A percentile compares a stretch with the other conserved stretches of the same genome.
These are phyloP conservation scores for Drosophila sechellia DNA, from an alignment of 1,140 invertebrate species.

Conservation along the genomic window DNA sequence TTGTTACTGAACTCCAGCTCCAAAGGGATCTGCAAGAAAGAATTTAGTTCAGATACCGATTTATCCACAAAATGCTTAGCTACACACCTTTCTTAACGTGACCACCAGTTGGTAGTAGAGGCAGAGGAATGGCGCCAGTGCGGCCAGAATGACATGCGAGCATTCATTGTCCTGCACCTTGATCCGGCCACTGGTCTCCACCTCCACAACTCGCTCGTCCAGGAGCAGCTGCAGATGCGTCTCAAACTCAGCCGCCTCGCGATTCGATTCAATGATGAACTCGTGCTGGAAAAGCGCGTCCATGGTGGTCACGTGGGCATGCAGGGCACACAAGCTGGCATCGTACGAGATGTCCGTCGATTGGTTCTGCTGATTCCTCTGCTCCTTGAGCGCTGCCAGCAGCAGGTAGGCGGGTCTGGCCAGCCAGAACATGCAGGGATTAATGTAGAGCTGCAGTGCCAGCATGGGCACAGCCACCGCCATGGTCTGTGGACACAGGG, in stretches of 20 bases:
- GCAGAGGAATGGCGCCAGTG: conserved; percentile 75
- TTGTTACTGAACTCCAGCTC: conserved; percentile 84
- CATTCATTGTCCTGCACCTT: conserved; percentile 69
- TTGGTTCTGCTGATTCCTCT: conserved; percentile 39
- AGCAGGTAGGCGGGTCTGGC: conserved; percentile 87
- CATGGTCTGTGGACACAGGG: conserved; percentile 88
- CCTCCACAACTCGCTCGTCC: conserved; percentile 50
- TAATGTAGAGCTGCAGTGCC: conserved; percentile 90
- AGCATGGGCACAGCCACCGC: conserved; percentile 88
- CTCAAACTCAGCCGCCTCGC: conserved; percentile 77
- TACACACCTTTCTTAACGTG: conserved; percentile 63
- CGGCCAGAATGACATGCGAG: conserved; percentile 64
- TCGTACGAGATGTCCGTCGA: conserved; percentile 29
- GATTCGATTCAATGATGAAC: conserved; percentile 80
- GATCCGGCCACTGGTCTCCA: conserved; percentile 47
- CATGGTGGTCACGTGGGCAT: conserved; percentile 60
- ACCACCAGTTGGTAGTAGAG: conserved; percentile 77
- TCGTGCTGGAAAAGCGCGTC: conserved; percentile 79
- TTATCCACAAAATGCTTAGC: neutral
- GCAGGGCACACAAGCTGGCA: conserved; percentile 47
- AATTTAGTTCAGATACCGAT: neutral
- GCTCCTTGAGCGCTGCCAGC: conserved; percentile 76
- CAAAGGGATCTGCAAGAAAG: conserved; percentile 61
- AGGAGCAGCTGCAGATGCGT: conserved; percentile 62
- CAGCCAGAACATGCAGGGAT: conserved; percentile 89